phyloP scores from a whole-genome alignment of 2,888 invertebrate genomes.

The Linnaemya vulpina region DNA sequence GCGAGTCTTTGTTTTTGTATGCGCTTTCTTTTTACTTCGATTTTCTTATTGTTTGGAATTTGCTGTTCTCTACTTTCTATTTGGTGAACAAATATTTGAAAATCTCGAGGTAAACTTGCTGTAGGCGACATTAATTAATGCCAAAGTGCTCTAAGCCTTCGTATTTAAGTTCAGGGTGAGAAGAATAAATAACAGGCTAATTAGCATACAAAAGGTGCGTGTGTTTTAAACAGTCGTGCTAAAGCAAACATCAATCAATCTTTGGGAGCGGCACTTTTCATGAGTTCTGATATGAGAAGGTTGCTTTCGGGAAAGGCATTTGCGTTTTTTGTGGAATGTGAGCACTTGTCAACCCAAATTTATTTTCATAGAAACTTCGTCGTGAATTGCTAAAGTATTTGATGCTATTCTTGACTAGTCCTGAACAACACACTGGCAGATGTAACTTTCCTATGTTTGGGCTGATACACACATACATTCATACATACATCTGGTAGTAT shows the following conservation, averaged over 20 bases:
- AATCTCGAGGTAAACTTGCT: background rate
- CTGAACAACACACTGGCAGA: conserved; percentile 12
- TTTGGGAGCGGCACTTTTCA: conserved; percentile 23
- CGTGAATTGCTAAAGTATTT: conserved; percentile 41
- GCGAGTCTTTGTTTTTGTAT: too few relatives aligned
- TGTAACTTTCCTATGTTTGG: too few relatives aligned
- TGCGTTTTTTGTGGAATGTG: background rate
- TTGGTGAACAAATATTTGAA: background rate
- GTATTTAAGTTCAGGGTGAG: conserved; percentile 2
- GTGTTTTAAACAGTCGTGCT: background rate
- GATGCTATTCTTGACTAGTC: background rate
- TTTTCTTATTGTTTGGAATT: background rate
- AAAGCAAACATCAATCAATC: background rate
- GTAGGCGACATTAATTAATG: background rate
- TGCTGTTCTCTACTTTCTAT: background rate
- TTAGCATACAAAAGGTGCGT: conserved; percentile 23
- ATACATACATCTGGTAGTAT: background rate
- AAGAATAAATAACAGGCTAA: conserved; percentile 11
- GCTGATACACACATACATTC: background rate
- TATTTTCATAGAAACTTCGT: conserved; percentile 10
- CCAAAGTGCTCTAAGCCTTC: background rate
- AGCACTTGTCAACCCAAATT: background rate
- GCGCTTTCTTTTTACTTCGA: background rate
- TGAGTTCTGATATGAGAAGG: background rate
- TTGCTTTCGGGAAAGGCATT: background rate